Conservation (phyloP, 2,113 vertebrate species). For the Eurystomus gularis region DNA sequence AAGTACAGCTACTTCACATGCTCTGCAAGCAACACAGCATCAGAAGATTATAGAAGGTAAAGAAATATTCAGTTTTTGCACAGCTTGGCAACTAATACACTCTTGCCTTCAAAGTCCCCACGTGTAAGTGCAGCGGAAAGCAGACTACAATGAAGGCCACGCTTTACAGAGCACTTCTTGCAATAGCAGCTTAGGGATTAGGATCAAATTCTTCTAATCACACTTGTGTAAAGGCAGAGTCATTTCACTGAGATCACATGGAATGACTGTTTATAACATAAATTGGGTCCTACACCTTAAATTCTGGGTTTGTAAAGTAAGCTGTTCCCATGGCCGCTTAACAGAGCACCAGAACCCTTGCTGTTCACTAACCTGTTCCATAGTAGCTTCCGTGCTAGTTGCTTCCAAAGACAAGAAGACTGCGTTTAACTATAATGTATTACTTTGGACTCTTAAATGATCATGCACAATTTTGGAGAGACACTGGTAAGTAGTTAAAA, state of each 20-base stretch:
- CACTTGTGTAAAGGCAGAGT: conserved; percentile 28
- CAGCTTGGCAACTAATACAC: conserved; percentile 25
- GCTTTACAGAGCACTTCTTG: conserved; percentile 56
- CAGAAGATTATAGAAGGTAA: conserved; percentile 58
- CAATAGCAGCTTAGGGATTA: conserved; percentile 53
- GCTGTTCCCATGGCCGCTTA: conserved; percentile 11
- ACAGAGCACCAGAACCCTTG: neutral
- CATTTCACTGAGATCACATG: neutral
- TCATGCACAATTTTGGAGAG: neutral
- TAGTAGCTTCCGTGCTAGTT: neutral
- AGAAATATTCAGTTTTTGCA: conserved; percentile 56
- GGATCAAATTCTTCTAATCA: conserved; percentile 56
- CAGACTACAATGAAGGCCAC: conserved; percentile 35
- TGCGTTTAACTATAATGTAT: neutral
- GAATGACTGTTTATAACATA: conserved; percentile 4
- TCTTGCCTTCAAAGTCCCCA: conserved; percentile 34
- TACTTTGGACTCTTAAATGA: conserved; percentile 14
- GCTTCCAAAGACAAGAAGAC: conserved; percentile 25
- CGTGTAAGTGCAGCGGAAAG: conserved; percentile 9
- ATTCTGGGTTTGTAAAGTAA: neutral
- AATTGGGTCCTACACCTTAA: neutral
- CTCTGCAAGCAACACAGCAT: conserved; percentile 58
- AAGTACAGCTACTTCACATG: conserved; percentile 64
- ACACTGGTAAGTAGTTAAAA: neutral
- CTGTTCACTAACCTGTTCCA: neutral